These are phyloP conservation scores for Drosophila littoralis DNA, from an alignment of 1,140 invertebrate species.

Conservation along the genomic window DNA sequence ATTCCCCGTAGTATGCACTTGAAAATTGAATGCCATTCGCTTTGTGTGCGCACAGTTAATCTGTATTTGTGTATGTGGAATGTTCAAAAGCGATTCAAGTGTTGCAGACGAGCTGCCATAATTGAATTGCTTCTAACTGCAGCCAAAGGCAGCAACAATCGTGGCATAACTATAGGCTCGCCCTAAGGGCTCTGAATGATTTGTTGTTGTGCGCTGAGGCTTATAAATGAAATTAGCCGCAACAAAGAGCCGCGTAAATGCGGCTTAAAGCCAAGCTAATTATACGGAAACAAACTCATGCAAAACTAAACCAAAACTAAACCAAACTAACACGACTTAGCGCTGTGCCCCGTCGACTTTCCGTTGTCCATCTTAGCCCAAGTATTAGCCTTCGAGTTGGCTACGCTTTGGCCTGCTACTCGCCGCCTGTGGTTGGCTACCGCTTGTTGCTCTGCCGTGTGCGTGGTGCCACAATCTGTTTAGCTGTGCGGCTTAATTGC, in stretches of 20 bases:
- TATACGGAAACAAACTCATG: constrained; percentile 34
- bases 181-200: constrained; percentile 46
- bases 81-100: constrained; percentile 66
- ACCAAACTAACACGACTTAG: constrained; percentile 16
- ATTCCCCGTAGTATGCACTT: constrained; percentile 67
- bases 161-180: constrained; percentile 64
- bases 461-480: constrained; percentile 64
- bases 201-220: constrained; percentile 14
- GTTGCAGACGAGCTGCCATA: constrained; percentile 54
- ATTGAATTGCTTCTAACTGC: constrained; percentile 71
- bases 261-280: constrained; percentile 40
- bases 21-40: constrained; percentile 65
- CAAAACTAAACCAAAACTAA: constrained; percentile 7
- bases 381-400: constrained; percentile 19
- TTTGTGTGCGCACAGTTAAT: constrained; percentile 16
- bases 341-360: background rate
- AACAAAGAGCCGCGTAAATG: constrained; percentile 50
- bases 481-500: constrained; percentile 69
- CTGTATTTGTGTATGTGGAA: background rate
- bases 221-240: constrained; percentile 46
- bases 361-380: constrained; percentile 7
- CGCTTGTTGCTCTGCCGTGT: constrained; percentile 60
- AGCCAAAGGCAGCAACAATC: constrained; percentile 58
- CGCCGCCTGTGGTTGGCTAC: background rate
- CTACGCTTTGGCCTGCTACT: background rate